Evolutionary conservation across 2,113 vertebrate species (phyloP).

Genomic region (Corythornis madagascariensis): DNA sequence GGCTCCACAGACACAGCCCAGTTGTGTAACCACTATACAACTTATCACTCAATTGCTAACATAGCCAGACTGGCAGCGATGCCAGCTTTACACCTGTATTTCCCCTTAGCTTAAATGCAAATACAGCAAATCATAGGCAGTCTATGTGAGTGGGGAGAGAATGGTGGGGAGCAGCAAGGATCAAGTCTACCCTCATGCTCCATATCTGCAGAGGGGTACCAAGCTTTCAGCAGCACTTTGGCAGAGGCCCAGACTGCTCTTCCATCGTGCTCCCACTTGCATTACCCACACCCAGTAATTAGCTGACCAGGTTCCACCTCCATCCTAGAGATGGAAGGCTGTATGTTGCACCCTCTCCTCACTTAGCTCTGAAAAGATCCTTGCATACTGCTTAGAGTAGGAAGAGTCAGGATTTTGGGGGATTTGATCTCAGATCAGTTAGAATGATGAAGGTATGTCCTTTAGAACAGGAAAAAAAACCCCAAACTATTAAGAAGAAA

Average conservation of each 20-base stretch:
- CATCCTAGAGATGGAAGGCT: neutral
- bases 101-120: neutral
- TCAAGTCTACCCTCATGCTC: neutral
- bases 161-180: neutral
- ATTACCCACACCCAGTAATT: neutral
- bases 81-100: neutral
- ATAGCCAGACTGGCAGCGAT: neutral
- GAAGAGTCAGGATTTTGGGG: neutral
- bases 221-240: neutral
- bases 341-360: neutral
- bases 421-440: neutral
- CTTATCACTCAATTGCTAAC: neutral
- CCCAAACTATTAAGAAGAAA: neutral
- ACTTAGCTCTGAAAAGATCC: neutral
- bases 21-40: slow-evolving; percentile 21
- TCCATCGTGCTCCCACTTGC: neutral
- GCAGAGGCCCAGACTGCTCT: neutral
- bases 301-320: neutral
- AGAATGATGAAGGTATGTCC: neutral
- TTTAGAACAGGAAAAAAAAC: neutral
- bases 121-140: neutral
- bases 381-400: fast-evolving
- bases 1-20: neutral
- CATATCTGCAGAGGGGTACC: fast-evolving
- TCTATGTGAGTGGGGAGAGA: fast-evolving